Conservation (phyloP, 1,140 invertebrate genomes). For the Tetraneura akinire region DNA sequence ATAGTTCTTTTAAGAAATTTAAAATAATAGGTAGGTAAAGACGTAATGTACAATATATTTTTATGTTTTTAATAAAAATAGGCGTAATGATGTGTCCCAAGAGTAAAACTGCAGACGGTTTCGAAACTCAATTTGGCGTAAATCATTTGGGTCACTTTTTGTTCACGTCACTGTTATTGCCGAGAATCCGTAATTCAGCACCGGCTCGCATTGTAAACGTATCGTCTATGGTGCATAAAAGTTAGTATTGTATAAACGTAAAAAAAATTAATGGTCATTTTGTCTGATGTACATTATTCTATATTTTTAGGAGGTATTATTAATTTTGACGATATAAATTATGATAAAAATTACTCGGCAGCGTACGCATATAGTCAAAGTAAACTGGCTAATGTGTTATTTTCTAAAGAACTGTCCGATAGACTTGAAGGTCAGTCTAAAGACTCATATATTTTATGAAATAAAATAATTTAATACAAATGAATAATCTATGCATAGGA, state of each 20-base stretch:
- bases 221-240: constrained; percentile 67
- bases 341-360: constrained; percentile 66
- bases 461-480: no score
- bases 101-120: constrained; percentile 63
- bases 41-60: background rate
- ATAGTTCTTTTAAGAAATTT: background rate
- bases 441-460: background rate
- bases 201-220: constrained; percentile 71
- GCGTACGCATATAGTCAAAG: constrained; percentile 68
- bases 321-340: constrained; percentile 72
- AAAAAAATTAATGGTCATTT: background rate
- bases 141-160: constrained; percentile 86
- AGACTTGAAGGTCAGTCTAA: constrained; percentile 62
- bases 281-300: no score
- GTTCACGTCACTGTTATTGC: constrained; percentile 76
- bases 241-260: constrained; percentile 57
- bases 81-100: constrained; percentile 72
- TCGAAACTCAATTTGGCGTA: constrained; percentile 76
- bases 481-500: constrained; percentile 38
- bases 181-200: constrained; percentile 64
- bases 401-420: constrained; percentile 66
- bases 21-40: no score
- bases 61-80: constrained; percentile 36
- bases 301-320: constrained; percentile 63
- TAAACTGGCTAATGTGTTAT: constrained; percentile 77